Conservation (phyloP, 2,113 vertebrate species). For the Perccottus glenii region DNA sequence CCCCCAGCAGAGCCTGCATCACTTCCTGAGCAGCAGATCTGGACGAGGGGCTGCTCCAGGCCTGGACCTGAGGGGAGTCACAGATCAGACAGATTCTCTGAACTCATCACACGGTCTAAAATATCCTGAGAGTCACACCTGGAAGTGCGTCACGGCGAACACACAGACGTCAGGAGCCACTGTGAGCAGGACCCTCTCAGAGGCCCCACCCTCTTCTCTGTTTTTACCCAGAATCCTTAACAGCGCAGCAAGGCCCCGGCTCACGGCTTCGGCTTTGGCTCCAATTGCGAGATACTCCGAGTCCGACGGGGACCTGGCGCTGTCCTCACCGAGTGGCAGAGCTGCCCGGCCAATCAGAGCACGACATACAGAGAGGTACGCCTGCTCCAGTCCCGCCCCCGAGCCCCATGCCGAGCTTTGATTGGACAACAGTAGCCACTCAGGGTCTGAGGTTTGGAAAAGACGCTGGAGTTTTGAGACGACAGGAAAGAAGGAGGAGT, state of each 20-base stretch:
- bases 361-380: slow-evolving; percentile 6
- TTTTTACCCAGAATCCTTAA: slow-evolving; percentile 34
- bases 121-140: slow-evolving; percentile 38
- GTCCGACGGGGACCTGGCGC: not conserved
- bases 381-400: slow-evolving; percentile 24
- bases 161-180: slow-evolving; percentile 52
- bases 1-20: slow-evolving; percentile 47
- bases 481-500: slow-evolving; percentile 8
- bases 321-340: slow-evolving; percentile 36
- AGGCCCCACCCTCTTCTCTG: not conserved
- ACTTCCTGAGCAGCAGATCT: slow-evolving; percentile 35
- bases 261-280: not conserved
- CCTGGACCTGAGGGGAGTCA: slow-evolving; percentile 32
- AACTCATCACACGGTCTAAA: not conserved
- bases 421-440: slow-evolving; percentile 48
- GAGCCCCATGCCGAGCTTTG: not conserved
- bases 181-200: slow-evolving; percentile 1
- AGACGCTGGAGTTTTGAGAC: slow-evolving; percentile 34
- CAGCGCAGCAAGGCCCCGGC: slow-evolving; percentile 39
- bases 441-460: slow-evolving; percentile 31
- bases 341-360: slow-evolving; percentile 55
- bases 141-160: slow-evolving; percentile 63
- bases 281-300: slow-evolving; percentile 35
- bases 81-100: not conserved
- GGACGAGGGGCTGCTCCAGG: slow-evolving; percentile 53